Evolutionary conservation across 2,888 invertebrate genomes (phyloP).

Genomic region (Glaucopsyche alexis): DNA sequence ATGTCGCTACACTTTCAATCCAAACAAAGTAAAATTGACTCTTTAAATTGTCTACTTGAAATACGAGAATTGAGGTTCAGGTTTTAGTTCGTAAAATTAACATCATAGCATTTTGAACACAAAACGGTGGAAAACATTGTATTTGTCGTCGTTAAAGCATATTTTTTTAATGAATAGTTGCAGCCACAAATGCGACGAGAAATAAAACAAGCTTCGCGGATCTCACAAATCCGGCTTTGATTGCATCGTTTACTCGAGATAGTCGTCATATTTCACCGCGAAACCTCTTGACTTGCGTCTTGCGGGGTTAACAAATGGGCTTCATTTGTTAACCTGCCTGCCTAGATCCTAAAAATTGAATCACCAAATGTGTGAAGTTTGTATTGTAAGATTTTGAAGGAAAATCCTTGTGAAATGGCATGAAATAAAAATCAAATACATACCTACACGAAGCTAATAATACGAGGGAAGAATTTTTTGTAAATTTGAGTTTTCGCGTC

Average conservation of each 20-base stretch:
- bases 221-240: slow-evolving; percentile 71
- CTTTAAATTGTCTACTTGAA: too few relatives aligned
- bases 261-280: slow-evolving; percentile 70
- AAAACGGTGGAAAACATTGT: not conserved
- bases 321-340: slow-evolving; percentile 53
- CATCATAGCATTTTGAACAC: too few relatives aligned
- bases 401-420: not conserved
- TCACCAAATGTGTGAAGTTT: slow-evolving; percentile 21
- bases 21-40: too few relatives aligned
- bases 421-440: not conserved
- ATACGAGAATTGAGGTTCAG: too few relatives aligned
- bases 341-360: slow-evolving; percentile 16
- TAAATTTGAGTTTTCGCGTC: slow-evolving; percentile 61
- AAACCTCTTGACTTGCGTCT: slow-evolving; percentile 60
- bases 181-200: slow-evolving; percentile 33
- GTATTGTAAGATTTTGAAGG: slow-evolving; percentile 10
- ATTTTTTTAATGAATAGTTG: not conserved
- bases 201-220: slow-evolving; percentile 46
- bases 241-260: slow-evolving; percentile 73
- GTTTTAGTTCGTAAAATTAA: too few relatives aligned
- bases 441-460: slow-evolving; percentile 35
- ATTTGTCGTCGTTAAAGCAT: not conserved
- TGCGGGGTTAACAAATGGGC: slow-evolving; percentile 64
- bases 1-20: too few relatives aligned
- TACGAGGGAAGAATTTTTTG: slow-evolving; percentile 64